These are phyloP conservation scores for Odontomyia ornata DNA, from an alignment of 2,888 invertebrate genomes.

Conservation along the genomic window DNA sequence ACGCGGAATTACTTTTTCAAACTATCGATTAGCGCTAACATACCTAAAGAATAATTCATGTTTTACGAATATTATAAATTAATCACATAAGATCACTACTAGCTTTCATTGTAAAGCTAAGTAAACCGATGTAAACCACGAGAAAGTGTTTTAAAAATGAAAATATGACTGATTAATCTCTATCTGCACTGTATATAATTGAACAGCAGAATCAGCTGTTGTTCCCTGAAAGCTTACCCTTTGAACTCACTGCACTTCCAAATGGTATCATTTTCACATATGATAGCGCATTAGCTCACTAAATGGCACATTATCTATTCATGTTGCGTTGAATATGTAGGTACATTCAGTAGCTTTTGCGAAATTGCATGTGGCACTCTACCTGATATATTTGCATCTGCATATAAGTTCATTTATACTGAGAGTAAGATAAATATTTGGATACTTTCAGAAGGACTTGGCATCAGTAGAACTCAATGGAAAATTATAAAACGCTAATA, in stretches of 20 bases:
- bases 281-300: constrained; percentile 19
- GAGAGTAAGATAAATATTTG: constrained; percentile 37
- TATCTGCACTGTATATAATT: too few relatives aligned
- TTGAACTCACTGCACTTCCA: background rate
- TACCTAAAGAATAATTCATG: too few relatives aligned
- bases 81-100: too few relatives aligned
- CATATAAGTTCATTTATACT: constrained; percentile 13
- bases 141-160: too few relatives aligned
- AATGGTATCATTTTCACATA: background rate
- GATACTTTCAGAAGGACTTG: constrained; percentile 30
- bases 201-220: too few relatives aligned
- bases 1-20: too few relatives aligned
- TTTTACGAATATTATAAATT: too few relatives aligned
- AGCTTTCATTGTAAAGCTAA: too few relatives aligned
- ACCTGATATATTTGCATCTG: background rate
- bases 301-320: background rate
- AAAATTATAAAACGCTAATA: background rate
- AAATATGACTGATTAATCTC: too few relatives aligned
- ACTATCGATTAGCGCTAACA: too few relatives aligned
- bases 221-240: background rate
- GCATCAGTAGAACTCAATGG: constrained; percentile 14
- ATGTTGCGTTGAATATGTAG: background rate
- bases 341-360: too few relatives aligned
- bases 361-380: background rate
- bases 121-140: too few relatives aligned